Base-by-base conservation (phyloP, 2,888 invertebrate species). In the Drosophila melanosoma region DNA sequence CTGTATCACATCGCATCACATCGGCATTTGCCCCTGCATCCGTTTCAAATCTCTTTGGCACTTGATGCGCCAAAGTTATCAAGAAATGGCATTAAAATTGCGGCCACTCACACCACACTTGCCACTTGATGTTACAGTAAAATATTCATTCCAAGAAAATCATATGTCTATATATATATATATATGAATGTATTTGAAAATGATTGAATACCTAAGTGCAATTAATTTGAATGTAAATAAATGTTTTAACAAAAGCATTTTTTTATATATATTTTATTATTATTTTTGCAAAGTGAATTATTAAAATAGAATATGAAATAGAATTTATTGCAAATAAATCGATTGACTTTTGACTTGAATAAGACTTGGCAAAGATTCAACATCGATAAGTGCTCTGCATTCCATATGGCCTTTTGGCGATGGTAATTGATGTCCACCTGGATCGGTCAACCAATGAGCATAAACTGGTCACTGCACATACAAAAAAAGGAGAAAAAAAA, bases 21-120 rank as follows among this genome's bases (percentile, higher is more conserved):
- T 59, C 26, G 57, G 58, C 59, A 66, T 49, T 40, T 67, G 26
- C 49, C 49, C 49, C 29, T 40, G 57, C 75, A 79, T 76, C 80
- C 79, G 79, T 36, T 67, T 79, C 79, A 80, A 73, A 67, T 80
- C 69, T 60, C 64, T 66, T 64, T 81, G 79, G 81, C 74, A 77
- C 70, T 61, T 68, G 70, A 77, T 70, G 79, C 70, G 68, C 56
- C 56, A 66, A 66, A 77, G 74, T 60, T 71, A 80, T 77, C 81
- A 74, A 73, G 48, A 68, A 69, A 68, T 49, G 29, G 56, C 60
- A 65, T 36, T 58, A 52, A 53, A 61, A 49, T 35, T 59, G 62
- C 48, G 42, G 51, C 45, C 42, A 66, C 56, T 66, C 71, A 65
- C 53, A 32, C 33, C 15, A 26, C 38, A 56, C 58, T 62, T 51